Percentiles rank a stretch among this genome's conserved stretches.
Evolutionary conservation across 2,113 vertebrate genomes (phyloP).

Genomic region (Petrocephalus zakoni): DNA sequence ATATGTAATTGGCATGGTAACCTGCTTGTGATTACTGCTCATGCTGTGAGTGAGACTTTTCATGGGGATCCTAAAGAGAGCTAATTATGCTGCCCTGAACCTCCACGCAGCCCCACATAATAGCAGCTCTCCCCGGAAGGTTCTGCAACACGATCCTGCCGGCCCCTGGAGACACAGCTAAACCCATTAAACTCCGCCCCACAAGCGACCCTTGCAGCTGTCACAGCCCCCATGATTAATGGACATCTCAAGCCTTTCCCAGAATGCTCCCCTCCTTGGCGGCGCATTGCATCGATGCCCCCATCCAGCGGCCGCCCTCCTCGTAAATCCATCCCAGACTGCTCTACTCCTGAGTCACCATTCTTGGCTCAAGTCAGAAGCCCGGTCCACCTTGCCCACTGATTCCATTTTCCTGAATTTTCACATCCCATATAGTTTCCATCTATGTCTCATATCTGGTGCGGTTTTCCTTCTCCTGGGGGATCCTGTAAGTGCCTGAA

Average conservation of each 20-base stretch:
- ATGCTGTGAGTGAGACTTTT: neutral
- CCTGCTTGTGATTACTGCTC: neutral
- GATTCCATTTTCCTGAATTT: neutral
- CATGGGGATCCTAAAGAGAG: neutral
- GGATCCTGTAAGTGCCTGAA: neutral
- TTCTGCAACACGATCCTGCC: constrained; percentile 22
- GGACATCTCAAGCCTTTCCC: constrained; percentile 24
- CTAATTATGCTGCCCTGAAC: neutral
- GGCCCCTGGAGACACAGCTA: constrained; percentile 28
- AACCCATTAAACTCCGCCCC: constrained; percentile 34
- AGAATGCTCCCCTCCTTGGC: constrained; percentile 22
- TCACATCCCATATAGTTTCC: neutral
- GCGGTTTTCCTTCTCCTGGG: neutral
- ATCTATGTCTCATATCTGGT: neutral
- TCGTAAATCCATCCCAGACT: constrained; percentile 11
- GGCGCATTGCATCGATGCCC: constrained; percentile 15
- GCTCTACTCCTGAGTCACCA: constrained; percentile 47
- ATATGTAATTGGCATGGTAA: neutral
- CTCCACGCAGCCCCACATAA: neutral
- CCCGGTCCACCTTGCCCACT: neutral
- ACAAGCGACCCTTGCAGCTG: constrained; percentile 33
- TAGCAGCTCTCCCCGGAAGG: constrained; percentile 10
- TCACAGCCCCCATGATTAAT: constrained; percentile 27
- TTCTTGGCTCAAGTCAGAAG: neutral
- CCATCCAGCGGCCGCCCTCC: constrained; percentile 14